Percentiles rank a stretch among this genome's conserved stretches.
phyloP scores from a whole-genome alignment of 2,113 vertebrate genomes.

The Varanus salvator region DNA sequence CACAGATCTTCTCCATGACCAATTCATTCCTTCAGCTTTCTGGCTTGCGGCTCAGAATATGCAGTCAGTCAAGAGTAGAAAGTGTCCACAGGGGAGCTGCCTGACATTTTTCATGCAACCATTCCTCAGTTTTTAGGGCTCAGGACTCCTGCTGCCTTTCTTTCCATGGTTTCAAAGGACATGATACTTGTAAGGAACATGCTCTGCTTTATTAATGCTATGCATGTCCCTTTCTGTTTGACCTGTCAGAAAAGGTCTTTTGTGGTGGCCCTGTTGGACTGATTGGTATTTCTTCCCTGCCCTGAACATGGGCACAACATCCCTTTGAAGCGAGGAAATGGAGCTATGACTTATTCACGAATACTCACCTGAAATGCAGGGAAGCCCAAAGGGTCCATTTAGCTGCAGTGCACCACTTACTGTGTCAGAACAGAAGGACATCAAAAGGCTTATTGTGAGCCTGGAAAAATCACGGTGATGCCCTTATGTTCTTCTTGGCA shows the following conservation, averaged over 20 bases:
- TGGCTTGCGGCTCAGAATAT: not conserved
- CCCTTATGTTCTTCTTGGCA: not conserved
- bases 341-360: not conserved
- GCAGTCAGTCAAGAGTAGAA: not conserved
- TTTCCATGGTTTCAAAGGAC: conserved; percentile 7
- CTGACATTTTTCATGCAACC: conserved; percentile 26
- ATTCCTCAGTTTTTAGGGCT: conserved; percentile 2
- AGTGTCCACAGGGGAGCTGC: not conserved
- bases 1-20: not conserved
- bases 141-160: not conserved
- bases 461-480: not conserved
- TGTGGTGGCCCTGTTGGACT: conserved; percentile 5
- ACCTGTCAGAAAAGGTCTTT: not conserved
- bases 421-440: not conserved
- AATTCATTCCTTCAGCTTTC: conserved; percentile 6
- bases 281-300: conserved; percentile 1
- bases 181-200: not conserved
- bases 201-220: not conserved
- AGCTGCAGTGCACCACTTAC: not conserved
- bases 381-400: not conserved
- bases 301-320: conserved; percentile 1
- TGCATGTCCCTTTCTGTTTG: conserved; percentile 5
- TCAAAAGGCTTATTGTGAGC: not conserved
- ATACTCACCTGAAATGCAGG: conserved; percentile 4
- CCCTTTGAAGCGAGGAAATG: not conserved